Conservation (phyloP, 2,113 vertebrate species). For the Girardinichthys multiradiatus region DNA sequence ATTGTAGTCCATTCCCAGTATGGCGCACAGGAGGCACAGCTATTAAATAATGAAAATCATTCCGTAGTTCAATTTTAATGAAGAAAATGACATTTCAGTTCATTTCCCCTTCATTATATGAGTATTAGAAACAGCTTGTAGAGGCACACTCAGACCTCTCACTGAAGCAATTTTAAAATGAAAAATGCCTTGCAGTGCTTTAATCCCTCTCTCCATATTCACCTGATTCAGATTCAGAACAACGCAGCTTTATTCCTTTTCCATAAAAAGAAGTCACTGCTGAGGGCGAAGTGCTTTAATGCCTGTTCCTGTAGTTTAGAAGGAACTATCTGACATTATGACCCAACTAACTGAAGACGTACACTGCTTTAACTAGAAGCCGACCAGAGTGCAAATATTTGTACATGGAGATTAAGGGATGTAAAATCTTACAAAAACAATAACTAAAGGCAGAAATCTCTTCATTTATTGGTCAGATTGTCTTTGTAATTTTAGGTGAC, state of each 20-base stretch:
- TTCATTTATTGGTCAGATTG: background rate
- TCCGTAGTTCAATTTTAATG: constrained; percentile 8
- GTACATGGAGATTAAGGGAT: background rate
- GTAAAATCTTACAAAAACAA: background rate
- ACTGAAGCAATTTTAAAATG: constrained; percentile 5
- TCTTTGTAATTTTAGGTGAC: background rate
- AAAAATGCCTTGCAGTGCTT: constrained; percentile 9
- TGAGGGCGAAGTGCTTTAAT: background rate
- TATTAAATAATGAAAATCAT: constrained; percentile 7
- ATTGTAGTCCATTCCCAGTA: background rate
- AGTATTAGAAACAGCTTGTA: constrained; percentile 11
- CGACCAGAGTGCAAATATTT: background rate
- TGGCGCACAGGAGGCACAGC: background rate
- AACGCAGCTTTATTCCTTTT: background rate
- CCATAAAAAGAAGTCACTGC: constrained; percentile 4
- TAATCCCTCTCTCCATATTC: constrained; percentile 2
- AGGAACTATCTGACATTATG: background rate
- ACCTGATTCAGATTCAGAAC: constrained; percentile 7
- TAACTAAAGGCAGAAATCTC: background rate
- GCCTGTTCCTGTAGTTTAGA: background rate
- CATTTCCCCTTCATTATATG: constrained; percentile 3
- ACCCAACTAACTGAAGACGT: background rate
- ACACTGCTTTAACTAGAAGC: background rate
- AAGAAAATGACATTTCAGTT: constrained; percentile 11
- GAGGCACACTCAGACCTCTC: constrained; percentile 6